Evolutionary conservation across 92 coral and sea anemone species (phyloP).

Genomic region (Porites divaricata): DNA sequence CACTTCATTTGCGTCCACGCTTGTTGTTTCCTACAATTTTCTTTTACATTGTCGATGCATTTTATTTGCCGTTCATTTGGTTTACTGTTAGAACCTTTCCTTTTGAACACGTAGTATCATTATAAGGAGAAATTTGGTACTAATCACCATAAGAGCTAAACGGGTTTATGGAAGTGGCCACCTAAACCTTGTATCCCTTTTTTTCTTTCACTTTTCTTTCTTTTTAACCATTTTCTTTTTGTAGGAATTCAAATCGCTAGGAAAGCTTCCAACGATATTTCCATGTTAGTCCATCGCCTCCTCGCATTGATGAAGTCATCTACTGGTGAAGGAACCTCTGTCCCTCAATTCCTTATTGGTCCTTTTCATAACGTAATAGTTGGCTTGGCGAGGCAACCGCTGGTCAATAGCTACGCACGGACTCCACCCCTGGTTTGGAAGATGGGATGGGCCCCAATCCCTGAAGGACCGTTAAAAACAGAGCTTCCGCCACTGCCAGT

Average conservation of each 20-base stretch:
- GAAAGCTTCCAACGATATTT: conserved; percentile 79
- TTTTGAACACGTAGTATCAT: too few relatives aligned
- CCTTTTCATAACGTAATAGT: conserved; percentile 81
- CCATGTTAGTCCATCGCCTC: conserved; percentile 73
- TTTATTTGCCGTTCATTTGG: too few relatives aligned
- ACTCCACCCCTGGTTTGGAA: conserved; percentile 95
- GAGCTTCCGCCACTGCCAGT: conserved; percentile 97
- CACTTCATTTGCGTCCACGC: too few relatives aligned
- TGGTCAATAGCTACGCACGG: conserved; percentile 96
- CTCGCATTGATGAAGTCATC: conserved; percentile 61
- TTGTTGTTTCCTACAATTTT: too few relatives aligned
- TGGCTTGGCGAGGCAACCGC: conserved; percentile 89
- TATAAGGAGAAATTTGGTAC: too few relatives aligned
- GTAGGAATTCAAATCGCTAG: conserved; percentile 73
- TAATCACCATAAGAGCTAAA: too few relatives aligned
- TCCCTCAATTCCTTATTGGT: conserved; percentile 83
- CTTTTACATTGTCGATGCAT: too few relatives aligned
- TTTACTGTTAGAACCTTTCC: too few relatives aligned
- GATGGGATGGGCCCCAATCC: conserved; percentile 92
- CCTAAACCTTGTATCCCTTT: neutral
- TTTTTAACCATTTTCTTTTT: too few relatives aligned
- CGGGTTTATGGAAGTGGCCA: too few relatives aligned
- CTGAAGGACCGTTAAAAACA: conserved; percentile 81
- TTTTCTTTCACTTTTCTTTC: neutral
- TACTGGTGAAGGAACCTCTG: conserved; percentile 59